Conservation (phyloP, 2,888 invertebrate species). For the Trypoxylon attenuatum region DNA sequence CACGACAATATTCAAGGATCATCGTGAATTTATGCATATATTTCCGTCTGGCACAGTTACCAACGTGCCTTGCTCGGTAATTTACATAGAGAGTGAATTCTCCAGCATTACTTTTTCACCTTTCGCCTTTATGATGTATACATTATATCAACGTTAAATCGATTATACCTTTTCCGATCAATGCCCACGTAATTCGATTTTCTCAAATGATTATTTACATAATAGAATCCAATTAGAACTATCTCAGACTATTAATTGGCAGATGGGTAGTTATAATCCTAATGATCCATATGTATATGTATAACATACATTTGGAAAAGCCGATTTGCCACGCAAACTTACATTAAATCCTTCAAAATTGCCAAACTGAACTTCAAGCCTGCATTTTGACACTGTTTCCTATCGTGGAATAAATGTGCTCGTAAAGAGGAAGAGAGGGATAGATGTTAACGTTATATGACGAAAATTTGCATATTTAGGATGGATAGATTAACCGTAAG, state of each 20-base stretch:
- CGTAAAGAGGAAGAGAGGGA: constrained; percentile 4
- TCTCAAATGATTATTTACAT: too few species aligned
- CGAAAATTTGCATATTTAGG: constrained; percentile 25
- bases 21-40: not conserved
- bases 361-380: too few species aligned
- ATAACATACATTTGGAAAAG: too few species aligned
- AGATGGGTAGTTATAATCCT: too few species aligned
- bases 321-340: too few species aligned
- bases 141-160: not conserved
- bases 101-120: not conserved
- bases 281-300: too few species aligned
- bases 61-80: constrained; percentile 7
- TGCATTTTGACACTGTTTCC: too few species aligned
- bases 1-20: not conserved
- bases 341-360: too few species aligned
- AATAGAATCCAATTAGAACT: too few species aligned
- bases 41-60: not conserved
- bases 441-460: constrained; percentile 26
- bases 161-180: not conserved
- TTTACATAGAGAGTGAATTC: constrained; percentile 34
- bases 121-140: not conserved
- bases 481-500: constrained; percentile 3
- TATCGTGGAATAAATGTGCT: too few species aligned
- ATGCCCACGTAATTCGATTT: too few species aligned
- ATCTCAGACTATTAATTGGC: too few species aligned